Base-by-base conservation (phyloP, 2,888 invertebrate species). In the Diarsia dahlii region DNA sequence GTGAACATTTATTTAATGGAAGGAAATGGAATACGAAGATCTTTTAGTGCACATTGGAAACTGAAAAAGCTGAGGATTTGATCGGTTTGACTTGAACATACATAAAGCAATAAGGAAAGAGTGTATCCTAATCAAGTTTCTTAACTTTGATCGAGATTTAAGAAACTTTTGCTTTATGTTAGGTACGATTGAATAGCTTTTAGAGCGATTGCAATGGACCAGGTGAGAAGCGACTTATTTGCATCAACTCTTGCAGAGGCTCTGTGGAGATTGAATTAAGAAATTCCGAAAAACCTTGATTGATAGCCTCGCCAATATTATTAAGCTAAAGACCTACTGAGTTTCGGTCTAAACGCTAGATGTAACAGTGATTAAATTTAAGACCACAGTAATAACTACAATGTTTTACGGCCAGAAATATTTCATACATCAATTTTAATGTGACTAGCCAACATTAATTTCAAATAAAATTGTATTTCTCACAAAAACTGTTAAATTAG, bases 401-500 rank as follows among this genome's bases (percentile, higher is more conserved):
- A 52, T 64, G 65, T 60, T 78, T 50, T 65, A 64, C 60, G 64
- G 52, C 64, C 74, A 62, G 39, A 78, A 81, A 68, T 56, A 52
- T 71, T 52, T 50, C 56, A 63, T 72, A 74, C 81, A 45, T 74
- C 58, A 80, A 85, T 85, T 85, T 77, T 64, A 81, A 73, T 81
- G 69, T 28, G 65, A 73, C 76, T 71, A 69, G 70, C 65, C 56
- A 71, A 66, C 82, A 78, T 82, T 82, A 76, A 84, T 78, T 69
- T 64, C 60, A 66, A 64, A 70, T 76, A 77, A 76, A 76, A 72
- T 63, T 76, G 66, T 68, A 58, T 82, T 76, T 74, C 63, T 81
- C 65, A 80, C 74, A 78, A 84, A 86, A 82, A 78, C 77, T 79
- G 74, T 80, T 80, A 85, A 81, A 81, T 75, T 82, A 85, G 69